Evolutionary conservation across 2,113 vertebrate species (phyloP).

Genomic region (Phylloscopus trochilus): DNA sequence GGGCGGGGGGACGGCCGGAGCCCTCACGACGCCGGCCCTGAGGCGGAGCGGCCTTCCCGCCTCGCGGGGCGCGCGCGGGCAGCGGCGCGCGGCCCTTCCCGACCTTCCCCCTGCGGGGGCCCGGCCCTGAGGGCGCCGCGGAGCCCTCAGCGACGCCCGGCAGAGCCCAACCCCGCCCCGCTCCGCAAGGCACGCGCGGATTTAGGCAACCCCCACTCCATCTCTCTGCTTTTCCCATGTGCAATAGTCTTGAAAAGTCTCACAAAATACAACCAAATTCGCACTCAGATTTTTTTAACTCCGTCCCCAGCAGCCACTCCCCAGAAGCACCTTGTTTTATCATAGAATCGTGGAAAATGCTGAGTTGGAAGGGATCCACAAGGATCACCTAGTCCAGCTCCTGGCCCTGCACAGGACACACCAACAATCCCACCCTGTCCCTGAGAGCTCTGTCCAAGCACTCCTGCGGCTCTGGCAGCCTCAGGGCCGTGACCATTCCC

Average conservation of each 20-base stretch:
- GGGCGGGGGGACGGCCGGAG: not conserved
- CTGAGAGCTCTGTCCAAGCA: too few species aligned
- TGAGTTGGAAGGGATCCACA: not conserved
- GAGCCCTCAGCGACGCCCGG: not conserved
- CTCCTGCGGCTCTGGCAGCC: not conserved
- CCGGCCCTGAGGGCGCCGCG: not conserved
- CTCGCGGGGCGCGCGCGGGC: not conserved
- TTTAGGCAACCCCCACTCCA: fast-evolving
- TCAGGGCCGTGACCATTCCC: not conserved
- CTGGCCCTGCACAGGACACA: not conserved
- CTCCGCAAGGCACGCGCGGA: fast-evolving
- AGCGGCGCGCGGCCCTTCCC: not conserved
- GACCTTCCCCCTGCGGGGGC: not conserved
- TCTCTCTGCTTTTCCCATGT: not conserved
- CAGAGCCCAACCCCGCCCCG: fast-evolving
- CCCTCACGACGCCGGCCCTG: not conserved
- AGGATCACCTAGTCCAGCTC: too few species aligned
- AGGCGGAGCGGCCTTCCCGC: not conserved
- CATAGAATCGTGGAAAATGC: not conserved
- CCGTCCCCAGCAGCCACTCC: not conserved
- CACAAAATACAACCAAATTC: not conserved
- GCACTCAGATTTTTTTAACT: not conserved
- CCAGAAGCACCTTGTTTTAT: not conserved
- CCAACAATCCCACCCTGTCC: not conserved
- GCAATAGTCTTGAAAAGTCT: fast-evolving